Percentiles rank a stretch among this genome's conserved stretches.
Conservation (phyloP, 2,113 vertebrate species). For the Entelurus aequoreus region DNA sequence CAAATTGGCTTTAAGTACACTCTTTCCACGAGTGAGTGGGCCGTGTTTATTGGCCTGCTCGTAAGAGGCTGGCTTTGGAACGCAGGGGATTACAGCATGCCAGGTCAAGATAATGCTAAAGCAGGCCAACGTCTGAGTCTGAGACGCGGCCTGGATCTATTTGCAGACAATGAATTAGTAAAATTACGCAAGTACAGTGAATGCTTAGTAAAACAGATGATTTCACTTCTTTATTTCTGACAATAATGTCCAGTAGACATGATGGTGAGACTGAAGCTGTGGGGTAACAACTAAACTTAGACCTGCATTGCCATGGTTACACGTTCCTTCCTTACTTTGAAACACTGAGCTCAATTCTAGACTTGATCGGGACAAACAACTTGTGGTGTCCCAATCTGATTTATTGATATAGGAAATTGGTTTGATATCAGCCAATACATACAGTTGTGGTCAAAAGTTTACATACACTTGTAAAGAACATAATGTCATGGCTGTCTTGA, state of each 20-base stretch:
- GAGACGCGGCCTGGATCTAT: slow-evolving; percentile 24
- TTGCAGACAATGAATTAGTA: neutral
- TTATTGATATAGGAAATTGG: too few relatives aligned
- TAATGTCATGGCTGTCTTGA: too few relatives aligned
- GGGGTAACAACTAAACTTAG: neutral
- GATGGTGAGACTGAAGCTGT: neutral
- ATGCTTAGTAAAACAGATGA: neutral
- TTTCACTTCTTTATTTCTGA: neutral
- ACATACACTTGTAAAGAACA: too few relatives aligned
- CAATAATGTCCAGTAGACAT: neutral
- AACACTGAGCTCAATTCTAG: neutral
- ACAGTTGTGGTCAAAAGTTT: too few relatives aligned
- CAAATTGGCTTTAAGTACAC: neutral
- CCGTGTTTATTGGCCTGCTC: slow-evolving; percentile 6
- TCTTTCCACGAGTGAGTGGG: neutral
- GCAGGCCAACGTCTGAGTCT: slow-evolving; percentile 20
- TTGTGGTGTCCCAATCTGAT: too few relatives aligned
- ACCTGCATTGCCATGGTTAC: slow-evolving; percentile 1
- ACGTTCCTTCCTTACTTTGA: neutral
- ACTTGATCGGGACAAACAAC: slow-evolving; percentile 7
- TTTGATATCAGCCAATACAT: neutral
- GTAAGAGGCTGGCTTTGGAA: slow-evolving; percentile 16
- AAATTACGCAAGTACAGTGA: neutral
- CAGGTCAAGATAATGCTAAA: slow-evolving; percentile 22
- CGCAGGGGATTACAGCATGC: slow-evolving; percentile 36